These are phyloP conservation scores for Rhynchotus rufescens DNA, from an alignment of 2,797 vertebrate genomes.

Conservation along the genomic window DNA sequence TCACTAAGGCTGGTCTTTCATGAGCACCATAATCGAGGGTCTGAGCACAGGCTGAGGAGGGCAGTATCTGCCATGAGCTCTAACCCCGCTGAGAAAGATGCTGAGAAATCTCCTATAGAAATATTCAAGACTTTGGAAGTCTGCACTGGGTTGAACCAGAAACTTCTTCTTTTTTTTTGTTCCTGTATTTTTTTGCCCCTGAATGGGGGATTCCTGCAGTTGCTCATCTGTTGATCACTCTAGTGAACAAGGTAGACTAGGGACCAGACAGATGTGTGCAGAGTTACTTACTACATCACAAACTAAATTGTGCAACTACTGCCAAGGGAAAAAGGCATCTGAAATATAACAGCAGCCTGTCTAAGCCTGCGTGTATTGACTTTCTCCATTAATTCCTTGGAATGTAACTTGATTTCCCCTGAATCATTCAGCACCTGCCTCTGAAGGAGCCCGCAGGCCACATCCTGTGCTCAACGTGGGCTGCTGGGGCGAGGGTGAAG, in stretches of 20 bases:
- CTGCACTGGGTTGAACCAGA: background rate
- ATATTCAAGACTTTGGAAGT: background rate
- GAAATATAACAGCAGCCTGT: background rate
- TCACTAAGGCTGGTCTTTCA: background rate
- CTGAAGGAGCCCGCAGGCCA: background rate
- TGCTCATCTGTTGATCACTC: background rate
- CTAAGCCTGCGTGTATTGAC: background rate
- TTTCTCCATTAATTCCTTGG: slow-evolving; percentile 3
- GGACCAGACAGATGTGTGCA: background rate
- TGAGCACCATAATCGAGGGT: background rate
- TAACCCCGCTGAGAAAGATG: background rate
- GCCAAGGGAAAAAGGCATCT: background rate
- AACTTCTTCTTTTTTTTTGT: background rate
- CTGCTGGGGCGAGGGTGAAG: background rate
- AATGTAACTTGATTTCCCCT: background rate
- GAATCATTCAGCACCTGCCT: slow-evolving; percentile 1
- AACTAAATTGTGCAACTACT: background rate
- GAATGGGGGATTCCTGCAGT: background rate
- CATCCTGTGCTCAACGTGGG: background rate
- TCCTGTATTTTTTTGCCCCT: too few species aligned
- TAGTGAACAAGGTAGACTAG: background rate
- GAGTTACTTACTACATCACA: background rate
- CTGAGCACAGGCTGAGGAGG: too few species aligned
- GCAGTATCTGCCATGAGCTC: background rate
- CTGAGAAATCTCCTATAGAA: background rate